Evolutionary conservation across 2,113 vertebrate species (phyloP).

Genomic region (Myotis brandtii): DNA sequence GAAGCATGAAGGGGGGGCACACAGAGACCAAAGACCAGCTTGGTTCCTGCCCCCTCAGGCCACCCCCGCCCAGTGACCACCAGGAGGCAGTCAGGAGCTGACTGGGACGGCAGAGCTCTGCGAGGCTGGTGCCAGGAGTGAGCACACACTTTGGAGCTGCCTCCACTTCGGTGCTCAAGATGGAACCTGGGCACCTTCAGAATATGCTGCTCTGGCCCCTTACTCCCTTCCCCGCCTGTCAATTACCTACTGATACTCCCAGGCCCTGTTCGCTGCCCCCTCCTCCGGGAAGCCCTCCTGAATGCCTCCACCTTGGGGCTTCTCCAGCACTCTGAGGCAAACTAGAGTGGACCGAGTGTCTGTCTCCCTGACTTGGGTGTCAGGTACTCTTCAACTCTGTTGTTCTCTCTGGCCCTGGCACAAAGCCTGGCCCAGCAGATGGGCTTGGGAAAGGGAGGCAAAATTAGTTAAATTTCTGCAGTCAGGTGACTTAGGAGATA

Average conservation of each 20-base stretch:
- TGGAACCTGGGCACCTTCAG: background rate
- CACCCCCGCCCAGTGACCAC: background rate
- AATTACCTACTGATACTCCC: background rate
- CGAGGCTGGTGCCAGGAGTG: background rate
- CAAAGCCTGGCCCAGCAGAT: background rate
- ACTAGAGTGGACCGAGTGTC: rapidly evolving
- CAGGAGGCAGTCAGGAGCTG: background rate
- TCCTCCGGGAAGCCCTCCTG: slow-evolving; percentile 24
- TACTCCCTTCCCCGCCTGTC: background rate
- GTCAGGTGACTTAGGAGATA: background rate
- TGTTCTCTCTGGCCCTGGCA: background rate
- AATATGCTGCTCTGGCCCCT: no score
- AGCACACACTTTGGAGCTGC: rapidly evolving
- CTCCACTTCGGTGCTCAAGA: background rate
- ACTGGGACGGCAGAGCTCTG: background rate
- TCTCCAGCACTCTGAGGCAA: background rate
- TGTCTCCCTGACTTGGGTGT: background rate
- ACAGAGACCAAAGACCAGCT: background rate
- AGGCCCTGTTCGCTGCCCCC: background rate
- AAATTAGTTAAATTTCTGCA: background rate
- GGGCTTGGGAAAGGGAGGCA: background rate
- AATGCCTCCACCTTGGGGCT: background rate
- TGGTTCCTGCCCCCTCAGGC: background rate
- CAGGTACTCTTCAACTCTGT: background rate
- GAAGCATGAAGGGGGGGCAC: background rate